Percentiles rank a stretch among this genome's conserved stretches.
These are phyloP conservation scores for Merluccius polli DNA, from an alignment of 2,797 vertebrate genomes.

Conservation along the genomic window DNA sequence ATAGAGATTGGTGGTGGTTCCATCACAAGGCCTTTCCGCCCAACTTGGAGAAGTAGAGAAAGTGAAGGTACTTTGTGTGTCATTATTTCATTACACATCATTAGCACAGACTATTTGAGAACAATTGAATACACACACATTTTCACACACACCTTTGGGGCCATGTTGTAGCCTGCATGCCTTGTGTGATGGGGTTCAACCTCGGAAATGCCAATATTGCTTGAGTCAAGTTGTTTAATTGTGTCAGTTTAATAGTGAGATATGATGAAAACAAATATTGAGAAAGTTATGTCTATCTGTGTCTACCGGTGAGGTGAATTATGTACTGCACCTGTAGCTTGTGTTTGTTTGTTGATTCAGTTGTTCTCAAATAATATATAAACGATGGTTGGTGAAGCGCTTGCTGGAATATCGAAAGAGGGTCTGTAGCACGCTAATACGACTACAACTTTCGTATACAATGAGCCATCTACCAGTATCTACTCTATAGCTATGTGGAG, in stretches of 20 bases:
- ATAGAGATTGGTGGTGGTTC: background rate
- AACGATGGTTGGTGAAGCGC: no score
- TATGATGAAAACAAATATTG: background rate
- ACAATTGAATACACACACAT: background rate
- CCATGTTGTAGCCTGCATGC: background rate
- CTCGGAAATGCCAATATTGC: background rate
- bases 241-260: background rate
- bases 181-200: background rate
- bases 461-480: background rate
- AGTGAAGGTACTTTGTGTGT: background rate
- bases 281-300: background rate
- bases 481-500: background rate
- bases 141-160: background rate
- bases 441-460: background rate
- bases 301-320: background rate
- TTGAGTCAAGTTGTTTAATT: background rate
- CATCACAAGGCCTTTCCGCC: background rate
- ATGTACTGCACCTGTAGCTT: background rate
- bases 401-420: no score
- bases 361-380: no score
- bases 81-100: background rate
- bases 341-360: background rate
- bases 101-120: background rate
- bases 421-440: no score
- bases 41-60: background rate